A percentile compares a stretch with the other conserved stretches of the same genome.
Conservation (phyloP, 2,888 invertebrate genomes). For the Isoperla grammatica region DNA sequence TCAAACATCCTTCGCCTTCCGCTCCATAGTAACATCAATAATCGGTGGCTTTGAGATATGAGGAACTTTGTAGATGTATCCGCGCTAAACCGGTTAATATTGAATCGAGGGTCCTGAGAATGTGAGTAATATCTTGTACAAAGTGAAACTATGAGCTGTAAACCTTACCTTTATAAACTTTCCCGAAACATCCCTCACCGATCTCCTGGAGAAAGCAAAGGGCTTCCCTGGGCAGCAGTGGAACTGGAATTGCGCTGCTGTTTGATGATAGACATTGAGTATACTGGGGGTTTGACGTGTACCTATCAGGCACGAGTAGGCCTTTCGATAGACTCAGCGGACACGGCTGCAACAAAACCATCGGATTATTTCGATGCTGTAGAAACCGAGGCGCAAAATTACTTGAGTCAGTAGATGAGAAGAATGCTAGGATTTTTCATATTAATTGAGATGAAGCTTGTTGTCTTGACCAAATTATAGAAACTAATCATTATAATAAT, state of each 20-base stretch:
- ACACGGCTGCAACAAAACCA: conserved; percentile 47
- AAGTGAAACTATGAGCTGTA: no score
- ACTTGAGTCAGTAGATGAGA: no score
- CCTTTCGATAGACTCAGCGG: conserved; percentile 52
- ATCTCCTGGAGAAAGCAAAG: conserved; percentile 69
- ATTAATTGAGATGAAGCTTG: background rate
- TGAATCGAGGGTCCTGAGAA: no score
- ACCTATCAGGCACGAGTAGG: conserved; percentile 61
- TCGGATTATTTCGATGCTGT: background rate
- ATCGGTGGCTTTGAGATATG: no score
- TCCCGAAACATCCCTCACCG: conserved; percentile 84
- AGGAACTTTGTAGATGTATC: no score
- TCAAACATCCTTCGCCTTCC: no score
- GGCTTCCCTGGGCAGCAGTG: conserved; percentile 57
- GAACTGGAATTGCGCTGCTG: conserved; percentile 47
- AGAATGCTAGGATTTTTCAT: no score
- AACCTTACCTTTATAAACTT: conserved; percentile 81
- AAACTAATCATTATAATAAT: no score
- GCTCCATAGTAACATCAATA: no score
- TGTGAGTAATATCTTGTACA: no score
- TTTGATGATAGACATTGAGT: conserved; percentile 46
- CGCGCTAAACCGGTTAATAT: no score
- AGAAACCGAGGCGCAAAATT: background rate
- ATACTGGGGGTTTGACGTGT: conserved; percentile 73
- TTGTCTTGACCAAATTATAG: no score